Conservation (phyloP, 2,888 invertebrate genomes). For the Caprella mutica region DNA sequence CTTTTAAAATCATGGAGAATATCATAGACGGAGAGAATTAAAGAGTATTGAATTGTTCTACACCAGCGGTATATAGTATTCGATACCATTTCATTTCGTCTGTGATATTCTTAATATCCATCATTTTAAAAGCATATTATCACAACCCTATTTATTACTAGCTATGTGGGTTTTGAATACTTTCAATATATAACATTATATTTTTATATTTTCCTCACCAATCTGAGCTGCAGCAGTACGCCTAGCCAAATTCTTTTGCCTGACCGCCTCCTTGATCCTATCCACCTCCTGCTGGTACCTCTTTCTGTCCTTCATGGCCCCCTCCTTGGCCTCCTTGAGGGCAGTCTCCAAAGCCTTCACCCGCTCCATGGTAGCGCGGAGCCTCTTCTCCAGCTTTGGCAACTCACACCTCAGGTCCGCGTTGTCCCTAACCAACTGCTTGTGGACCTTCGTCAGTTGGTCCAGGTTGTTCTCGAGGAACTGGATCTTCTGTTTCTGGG, state of each 20-base stretch:
- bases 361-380: constrained; percentile 95
- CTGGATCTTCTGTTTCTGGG: constrained; percentile 98
- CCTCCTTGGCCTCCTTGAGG: constrained; percentile 95
- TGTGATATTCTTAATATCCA: no score
- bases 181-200: no score
- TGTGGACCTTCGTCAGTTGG: constrained; percentile 91
- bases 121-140: no score
- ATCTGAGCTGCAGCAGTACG: constrained; percentile 92
- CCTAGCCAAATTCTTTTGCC: constrained; percentile 93
- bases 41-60: no score
- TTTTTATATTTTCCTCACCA: no score
- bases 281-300: constrained; percentile 98
- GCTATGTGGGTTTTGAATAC: no score
- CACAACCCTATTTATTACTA: no score
- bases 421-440: constrained; percentile 95
- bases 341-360: constrained; percentile 96
- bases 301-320: constrained; percentile 97
- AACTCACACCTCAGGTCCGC: constrained; percentile 97
- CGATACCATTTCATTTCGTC: no score
- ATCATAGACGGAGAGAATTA: no score
- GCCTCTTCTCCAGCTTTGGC: constrained; percentile 94
- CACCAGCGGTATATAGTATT: no score
- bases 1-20: no score
- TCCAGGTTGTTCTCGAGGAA: constrained; percentile 99
- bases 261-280: constrained; percentile 97